Evolutionary conservation across 2,888 invertebrate genomes (phyloP).

Genomic region (Cactoblastis cactorum): DNA sequence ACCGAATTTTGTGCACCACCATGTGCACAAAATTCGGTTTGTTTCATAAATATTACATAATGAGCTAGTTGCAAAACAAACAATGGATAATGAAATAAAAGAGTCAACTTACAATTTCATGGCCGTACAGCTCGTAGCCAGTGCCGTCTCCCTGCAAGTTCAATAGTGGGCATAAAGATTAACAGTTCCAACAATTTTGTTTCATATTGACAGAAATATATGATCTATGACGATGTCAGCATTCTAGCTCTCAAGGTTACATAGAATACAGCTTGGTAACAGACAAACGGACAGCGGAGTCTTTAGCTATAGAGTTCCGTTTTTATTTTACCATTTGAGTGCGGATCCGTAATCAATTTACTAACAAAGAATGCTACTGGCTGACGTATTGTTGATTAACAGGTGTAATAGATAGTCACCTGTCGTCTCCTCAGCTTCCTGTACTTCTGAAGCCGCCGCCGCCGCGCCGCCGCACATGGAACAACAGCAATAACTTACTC

Average conservation of each 20-base stretch:
- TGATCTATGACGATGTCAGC: no score
- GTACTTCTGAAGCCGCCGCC: conserved; percentile 83
- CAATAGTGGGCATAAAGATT: conserved; percentile 77
- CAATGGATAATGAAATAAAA: neutral
- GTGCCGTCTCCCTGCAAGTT: conserved; percentile 89
- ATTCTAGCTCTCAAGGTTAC: no score
- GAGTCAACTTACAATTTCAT: conserved; percentile 82
- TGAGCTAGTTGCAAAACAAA: no score
- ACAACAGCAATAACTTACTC: conserved; percentile 34
- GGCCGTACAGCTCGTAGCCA: conserved; percentile 84
- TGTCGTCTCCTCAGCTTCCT: conserved; percentile 90
- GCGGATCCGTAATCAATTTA: no score
- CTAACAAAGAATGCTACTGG: no score
- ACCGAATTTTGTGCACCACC: no score
- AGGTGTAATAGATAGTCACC: conserved; percentile 77
- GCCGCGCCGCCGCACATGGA: conserved; percentile 33
- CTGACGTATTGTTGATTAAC: neutral
- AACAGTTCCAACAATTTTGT: conserved; percentile 37
- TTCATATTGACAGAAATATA: neutral
- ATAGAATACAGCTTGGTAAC: no score
- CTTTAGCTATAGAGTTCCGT: no score
- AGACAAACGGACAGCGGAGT: no score
- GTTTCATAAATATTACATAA: no score
- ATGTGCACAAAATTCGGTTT: no score
- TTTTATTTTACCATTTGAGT: no score